Base-by-base conservation (phyloP, 1,140 invertebrate genomes). In the Drosophila tropicalis region DNA sequence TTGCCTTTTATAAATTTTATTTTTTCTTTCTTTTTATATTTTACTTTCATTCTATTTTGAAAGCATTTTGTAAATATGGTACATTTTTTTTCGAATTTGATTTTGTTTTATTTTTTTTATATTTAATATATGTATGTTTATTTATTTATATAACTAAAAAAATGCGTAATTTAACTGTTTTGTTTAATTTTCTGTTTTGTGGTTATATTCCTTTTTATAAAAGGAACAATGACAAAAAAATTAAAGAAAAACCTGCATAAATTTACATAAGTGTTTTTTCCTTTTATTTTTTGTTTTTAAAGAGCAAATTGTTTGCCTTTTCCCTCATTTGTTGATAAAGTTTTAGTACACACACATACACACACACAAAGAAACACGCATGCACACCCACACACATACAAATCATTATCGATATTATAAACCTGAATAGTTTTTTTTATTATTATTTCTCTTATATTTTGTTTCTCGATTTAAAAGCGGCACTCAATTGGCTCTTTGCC, bases 131-230 rank as follows among this genome's bases (percentile, higher is more conserved):
- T 76, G 72, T 76, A 62, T 32, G 41, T 39, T 22, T 75, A 40
- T 68, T 77, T 78, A 69, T 80, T 72, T 85, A 76, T 76, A 86
- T 89, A 87, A 89, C 84, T 89, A 89, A 89, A 90, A 87, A 79
- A 89, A 89, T 89, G 84, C 84, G 85, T 84, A 89, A 87, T 74
- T 74, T 80, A 84, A 79, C 79, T 84, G 67, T 67, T 86, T 68
- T 70, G 36, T 79, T 79, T 70, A 72, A 70, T 63, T 60, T 62
- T 51, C 19, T 67, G 62, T 65, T 63, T 63, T 79, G 62, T 72
- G 67, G 55, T 62, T 57, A 66, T 54, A 67, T 75, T 89, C 85
- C 85, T 87, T 87, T 87, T 87, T 64, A 81, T 62, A 87, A 87
- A 87, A 90, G 84, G 85, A 87, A 84, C 81, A 78, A 78, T 12